A percentile compares a stretch with the other conserved stretches of the same genome.
phyloP scores from a whole-genome alignment of 2,888 invertebrate species.

The Hermaeophaga mercurialis region DNA sequence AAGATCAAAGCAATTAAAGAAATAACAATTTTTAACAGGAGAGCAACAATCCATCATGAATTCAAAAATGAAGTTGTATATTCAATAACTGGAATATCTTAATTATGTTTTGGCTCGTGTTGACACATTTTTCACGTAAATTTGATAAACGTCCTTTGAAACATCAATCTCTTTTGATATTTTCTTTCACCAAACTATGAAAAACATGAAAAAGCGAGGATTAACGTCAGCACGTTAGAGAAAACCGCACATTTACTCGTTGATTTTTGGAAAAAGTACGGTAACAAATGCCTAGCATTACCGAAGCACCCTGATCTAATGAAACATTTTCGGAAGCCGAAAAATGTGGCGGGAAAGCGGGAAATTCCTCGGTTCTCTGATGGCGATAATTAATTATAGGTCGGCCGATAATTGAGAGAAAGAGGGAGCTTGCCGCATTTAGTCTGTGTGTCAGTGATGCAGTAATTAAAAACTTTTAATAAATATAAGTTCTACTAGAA shows the following conservation, averaged over 20 bases:
- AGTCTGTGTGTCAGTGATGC: neutral
- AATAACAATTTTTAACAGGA: too few species aligned
- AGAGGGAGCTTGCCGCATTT: neutral
- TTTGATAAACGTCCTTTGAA: too few species aligned
- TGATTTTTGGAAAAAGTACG: constrained; percentile 2
- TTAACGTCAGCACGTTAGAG: neutral
- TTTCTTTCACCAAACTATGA: neutral
- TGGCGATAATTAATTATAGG: constrained; percentile 48
- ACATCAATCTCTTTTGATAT: neutral
- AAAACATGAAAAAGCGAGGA: constrained; percentile 1
- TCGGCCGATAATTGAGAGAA: constrained; percentile 19
- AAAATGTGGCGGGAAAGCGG: constrained; percentile 30
- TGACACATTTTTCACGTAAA: too few species aligned
- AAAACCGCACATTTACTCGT: constrained; percentile 5
- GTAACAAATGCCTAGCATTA: constrained; percentile 22
- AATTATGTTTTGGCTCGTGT: too few species aligned
- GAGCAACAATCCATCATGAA: too few species aligned
- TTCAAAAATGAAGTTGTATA: too few species aligned
- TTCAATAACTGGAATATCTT: too few species aligned
- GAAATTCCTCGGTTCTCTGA: constrained; percentile 37
- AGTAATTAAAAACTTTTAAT: neutral
- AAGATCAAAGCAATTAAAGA: too few species aligned
- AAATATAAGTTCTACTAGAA: too few species aligned
- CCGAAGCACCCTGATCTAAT: constrained; percentile 27
- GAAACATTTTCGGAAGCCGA: constrained; percentile 36